These are phyloP conservation scores for Fregetta grallaria DNA, from an alignment of 2,113 vertebrate genomes.

Conservation along the genomic window DNA sequence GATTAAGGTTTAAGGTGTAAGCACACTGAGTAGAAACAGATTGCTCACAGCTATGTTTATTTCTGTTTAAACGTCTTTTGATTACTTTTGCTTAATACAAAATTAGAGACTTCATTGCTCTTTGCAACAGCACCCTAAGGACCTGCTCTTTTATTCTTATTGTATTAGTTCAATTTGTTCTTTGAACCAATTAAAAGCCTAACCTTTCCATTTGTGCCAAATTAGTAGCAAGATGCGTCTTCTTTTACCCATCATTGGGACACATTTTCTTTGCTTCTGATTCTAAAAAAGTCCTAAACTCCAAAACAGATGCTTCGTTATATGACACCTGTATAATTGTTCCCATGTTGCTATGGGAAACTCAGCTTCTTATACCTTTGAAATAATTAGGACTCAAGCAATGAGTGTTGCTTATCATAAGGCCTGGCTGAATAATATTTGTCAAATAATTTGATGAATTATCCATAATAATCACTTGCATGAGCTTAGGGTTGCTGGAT, in stretches of 20 bases:
- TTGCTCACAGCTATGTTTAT: conserved; percentile 15
- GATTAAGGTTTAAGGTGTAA: conserved; percentile 16
- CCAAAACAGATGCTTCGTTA: conserved; percentile 1
- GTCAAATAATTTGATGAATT: neutral
- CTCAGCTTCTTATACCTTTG: neutral
- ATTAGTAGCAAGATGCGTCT: conserved; percentile 12
- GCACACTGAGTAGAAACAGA: conserved; percentile 5
- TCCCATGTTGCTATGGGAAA: conserved; percentile 15
- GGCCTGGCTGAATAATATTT: neutral
- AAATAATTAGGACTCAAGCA: conserved; percentile 22
- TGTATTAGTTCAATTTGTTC: conserved; percentile 17
- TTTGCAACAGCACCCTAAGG: neutral
- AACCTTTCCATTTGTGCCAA: conserved; percentile 32
- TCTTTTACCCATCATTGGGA: neutral
- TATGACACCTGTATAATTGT: conserved; percentile 26
- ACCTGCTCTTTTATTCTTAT: conserved; percentile 11
- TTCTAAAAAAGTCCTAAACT: neutral
- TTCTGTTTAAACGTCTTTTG: conserved; percentile 17
- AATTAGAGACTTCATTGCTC: neutral
- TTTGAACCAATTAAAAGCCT: conserved; percentile 7
- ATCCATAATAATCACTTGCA: neutral
- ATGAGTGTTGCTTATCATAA: neutral
- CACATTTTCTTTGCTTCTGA: neutral
- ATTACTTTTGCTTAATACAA: conserved; percentile 32
- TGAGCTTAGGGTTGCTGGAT: neutral